Evolutionary conservation across 2,888 invertebrate species (phyloP), one percentile per base, ranked within the genome.

Genomic region (Stramonita haemastoma): DNA sequence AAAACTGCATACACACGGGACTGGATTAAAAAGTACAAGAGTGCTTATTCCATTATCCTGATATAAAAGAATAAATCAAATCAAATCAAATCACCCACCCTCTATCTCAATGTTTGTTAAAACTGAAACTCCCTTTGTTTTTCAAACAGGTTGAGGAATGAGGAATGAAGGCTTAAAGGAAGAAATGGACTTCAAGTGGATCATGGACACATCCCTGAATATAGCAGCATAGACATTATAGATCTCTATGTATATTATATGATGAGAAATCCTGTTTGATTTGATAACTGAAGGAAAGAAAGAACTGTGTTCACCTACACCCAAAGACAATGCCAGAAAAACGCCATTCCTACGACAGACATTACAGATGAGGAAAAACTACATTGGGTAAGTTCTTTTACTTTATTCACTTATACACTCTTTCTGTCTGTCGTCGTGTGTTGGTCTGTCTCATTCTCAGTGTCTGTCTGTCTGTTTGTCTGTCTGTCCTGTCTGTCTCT

Each of bases 281-380:
- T 22, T 60, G 60, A 60, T 60, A 60, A 60, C 19, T 60, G 60
- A 19, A 22, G 15, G 81, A 26, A 13, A 0, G 36, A 84, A 56
- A 56, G 56, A 84, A 17, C 34, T 87, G 70, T 73, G 1, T 29
- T 19, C 29, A 57, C 15, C 57, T n/a, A 86, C 56, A 29, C 17
- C 56, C 22, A 13, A 26, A 32, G 57, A n/a, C 29, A n/a, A 92
- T 92, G 93, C 92, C 91, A 29, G 91, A 91, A 89, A 92, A 91
- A 89, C 88, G 86, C 2, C 86, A 91, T 17, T 90, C 92, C 26
- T 92, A 89, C 90, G 90, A 81, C 92, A 93, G 89, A 92, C 93
- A 6, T 87, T 92, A 34, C 91, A 92, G 34, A 93, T 93, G 93
- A 90, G 91, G 88, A 92, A 90, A 83, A 91, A 90, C 87, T 93